These are phyloP conservation scores for Styela plicata DNA, from an alignment of 23 tunicate species.

Conservation along the genomic window DNA sequence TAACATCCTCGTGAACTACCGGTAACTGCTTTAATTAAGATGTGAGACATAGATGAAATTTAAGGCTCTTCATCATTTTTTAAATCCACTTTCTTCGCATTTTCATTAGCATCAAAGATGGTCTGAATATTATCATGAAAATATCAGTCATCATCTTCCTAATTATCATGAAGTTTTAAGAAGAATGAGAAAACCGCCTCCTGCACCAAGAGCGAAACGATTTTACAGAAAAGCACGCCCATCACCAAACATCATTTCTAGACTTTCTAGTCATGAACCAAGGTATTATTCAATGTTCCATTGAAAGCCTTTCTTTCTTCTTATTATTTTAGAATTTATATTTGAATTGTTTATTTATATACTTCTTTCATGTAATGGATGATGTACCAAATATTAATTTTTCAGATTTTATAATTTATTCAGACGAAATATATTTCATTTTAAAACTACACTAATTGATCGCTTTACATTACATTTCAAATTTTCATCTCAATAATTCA, in stretches of 20 bases:
- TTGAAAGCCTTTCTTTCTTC: not conserved
- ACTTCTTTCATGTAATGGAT: not conserved
- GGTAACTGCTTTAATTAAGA: no score
- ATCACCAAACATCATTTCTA: conserved; percentile 20
- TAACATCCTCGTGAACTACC: no score
- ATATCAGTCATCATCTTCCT: conserved; percentile 41
- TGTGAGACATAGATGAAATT: no score
- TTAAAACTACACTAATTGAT: no score
- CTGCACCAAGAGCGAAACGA: conserved; percentile 35
- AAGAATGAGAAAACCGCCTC: conserved; percentile 48
- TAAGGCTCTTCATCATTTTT: no score
- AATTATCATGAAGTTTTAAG: conserved; percentile 64
- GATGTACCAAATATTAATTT: no score
- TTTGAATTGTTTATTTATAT: not conserved
- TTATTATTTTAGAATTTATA: conserved; percentile 29
- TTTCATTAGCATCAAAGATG: conserved; percentile 62
- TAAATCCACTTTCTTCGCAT: no score
- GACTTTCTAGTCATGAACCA: conserved; percentile 58
- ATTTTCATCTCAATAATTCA: no score
- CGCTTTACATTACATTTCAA: no score
- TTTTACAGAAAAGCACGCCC: conserved; percentile 31
- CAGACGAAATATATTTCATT: no score
- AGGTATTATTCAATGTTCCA: conserved; percentile 25
- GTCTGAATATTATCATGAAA: conserved; percentile 32
- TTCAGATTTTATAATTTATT: no score